Evolutionary conservation across 2,113 vertebrate species (phyloP).

Genomic region (Lucifuga dentata): DNA sequence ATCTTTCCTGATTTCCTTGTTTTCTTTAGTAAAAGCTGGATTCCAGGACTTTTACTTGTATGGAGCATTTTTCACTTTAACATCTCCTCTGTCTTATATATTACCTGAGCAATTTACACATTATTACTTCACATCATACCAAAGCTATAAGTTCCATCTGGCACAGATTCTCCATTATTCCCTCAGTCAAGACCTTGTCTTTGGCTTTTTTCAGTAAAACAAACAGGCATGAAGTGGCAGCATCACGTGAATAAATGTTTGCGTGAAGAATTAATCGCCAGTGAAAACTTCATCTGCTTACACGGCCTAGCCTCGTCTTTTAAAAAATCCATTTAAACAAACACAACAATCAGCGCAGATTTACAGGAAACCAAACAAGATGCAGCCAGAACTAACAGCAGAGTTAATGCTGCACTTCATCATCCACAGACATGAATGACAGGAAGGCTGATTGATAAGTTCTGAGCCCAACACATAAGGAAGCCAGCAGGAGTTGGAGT

Average conservation of each 20-base stretch:
- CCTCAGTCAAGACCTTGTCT: constrained; percentile 3
- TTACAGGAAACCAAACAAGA: neutral
- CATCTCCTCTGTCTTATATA: neutral
- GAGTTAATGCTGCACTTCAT: too few relatives aligned
- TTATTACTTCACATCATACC: constrained; percentile 33
- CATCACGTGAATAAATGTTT: too few relatives aligned
- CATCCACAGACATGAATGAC: too few relatives aligned
- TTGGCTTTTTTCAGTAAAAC: neutral
- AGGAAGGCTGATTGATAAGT: too few relatives aligned
- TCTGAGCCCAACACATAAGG: too few relatives aligned
- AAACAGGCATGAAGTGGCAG: too few relatives aligned
- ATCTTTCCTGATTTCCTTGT: too few relatives aligned
- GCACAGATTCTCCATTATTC: constrained; percentile 13
- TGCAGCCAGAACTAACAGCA: neutral
- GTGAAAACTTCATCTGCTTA: neutral
- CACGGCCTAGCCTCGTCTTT: neutral
- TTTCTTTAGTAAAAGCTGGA: too few relatives aligned
- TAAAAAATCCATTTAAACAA: too few relatives aligned
- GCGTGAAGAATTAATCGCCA: neutral
- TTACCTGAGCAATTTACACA: neutral
- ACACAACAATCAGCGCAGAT: neutral
- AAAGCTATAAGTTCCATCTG: constrained; percentile 35
- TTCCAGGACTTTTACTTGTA: too few relatives aligned
- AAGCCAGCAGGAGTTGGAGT: neutral
- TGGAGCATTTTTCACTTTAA: too few relatives aligned